These are phyloP conservation scores for Diplogasteroides magnus DNA, from an alignment of 1,140 invertebrate species.

Conservation along the genomic window DNA sequence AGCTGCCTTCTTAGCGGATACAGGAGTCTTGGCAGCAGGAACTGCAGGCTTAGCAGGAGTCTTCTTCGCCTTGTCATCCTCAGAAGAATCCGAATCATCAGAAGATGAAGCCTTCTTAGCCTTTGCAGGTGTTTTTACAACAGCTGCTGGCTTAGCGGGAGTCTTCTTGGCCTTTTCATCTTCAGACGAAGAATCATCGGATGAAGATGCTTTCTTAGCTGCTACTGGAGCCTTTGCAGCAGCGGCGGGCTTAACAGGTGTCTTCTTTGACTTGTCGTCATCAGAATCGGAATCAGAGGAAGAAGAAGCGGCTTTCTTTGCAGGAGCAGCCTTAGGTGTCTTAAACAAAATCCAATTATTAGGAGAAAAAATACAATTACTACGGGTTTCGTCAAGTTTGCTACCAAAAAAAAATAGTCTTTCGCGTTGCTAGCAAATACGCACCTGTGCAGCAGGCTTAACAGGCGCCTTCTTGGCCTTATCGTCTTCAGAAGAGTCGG, in stretches of 20 bases:
- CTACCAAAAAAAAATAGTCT: conserved; percentile 20
- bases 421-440: conserved; percentile 12
- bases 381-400: conserved; percentile 10
- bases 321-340: conserved; percentile 13
- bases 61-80: conserved; percentile 26
- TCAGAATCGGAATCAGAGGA: conserved; percentile 1
- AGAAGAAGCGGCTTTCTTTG: conserved; percentile 8
- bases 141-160: too few relatives aligned
- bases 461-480: conserved; percentile 20
- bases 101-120: conserved; percentile 1
- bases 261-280: conserved; percentile 23
- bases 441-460: conserved; percentile 8
- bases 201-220: conserved; percentile 4
- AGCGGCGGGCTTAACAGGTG: conserved; percentile 18
- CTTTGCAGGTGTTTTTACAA: conserved; percentile 15
- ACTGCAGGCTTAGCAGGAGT: conserved; percentile 19
- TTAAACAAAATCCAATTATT: background rate
- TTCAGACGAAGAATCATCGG: conserved; percentile 24
- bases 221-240: conserved; percentile 3
- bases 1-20: conserved; percentile 6
- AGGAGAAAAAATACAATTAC: background rate
- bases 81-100: conserved; percentile 11
- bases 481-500: conserved; percentile 11
- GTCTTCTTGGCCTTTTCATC: too few relatives aligned
- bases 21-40: conserved; percentile 11